phyloP scores from a whole-genome alignment of 2,797 vertebrate species.

The Sebastolobus alascanus region DNA sequence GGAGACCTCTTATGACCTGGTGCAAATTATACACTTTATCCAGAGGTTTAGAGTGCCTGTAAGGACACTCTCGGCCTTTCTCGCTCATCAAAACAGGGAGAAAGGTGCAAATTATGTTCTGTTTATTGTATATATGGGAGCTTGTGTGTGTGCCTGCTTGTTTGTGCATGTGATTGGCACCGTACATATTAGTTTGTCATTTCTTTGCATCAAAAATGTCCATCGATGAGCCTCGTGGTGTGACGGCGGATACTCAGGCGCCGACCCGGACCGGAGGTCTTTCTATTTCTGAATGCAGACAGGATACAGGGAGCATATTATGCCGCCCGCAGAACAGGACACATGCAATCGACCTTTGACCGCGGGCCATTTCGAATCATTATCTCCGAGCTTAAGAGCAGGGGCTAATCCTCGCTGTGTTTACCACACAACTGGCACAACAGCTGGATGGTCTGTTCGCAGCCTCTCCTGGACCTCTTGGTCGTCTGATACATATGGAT shows the following conservation, averaged over 20 bases:
- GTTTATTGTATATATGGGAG: background rate
- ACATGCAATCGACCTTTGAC: slow-evolving; percentile 66
- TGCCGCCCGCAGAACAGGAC: slow-evolving; percentile 52
- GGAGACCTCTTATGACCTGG: slow-evolving; percentile 41
- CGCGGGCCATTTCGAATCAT: slow-evolving; percentile 69
- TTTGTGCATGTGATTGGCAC: background rate
- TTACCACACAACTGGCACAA: slow-evolving; percentile 75
- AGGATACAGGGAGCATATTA: slow-evolving; percentile 52
- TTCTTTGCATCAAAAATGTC: slow-evolving; percentile 21
- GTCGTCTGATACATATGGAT: slow-evolving; percentile 51
- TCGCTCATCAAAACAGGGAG: background rate
- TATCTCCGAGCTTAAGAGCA: slow-evolving; percentile 71
- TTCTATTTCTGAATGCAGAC: slow-evolving; percentile 56
- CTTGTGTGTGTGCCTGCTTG: background rate
- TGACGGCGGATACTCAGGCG: slow-evolving; percentile 18
- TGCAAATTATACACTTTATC: slow-evolving; percentile 46
- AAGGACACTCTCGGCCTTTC: slow-evolving; percentile 4
- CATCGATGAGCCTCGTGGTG: slow-evolving; percentile 18
- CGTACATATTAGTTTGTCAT: slow-evolving; percentile 20
- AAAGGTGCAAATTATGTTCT: background rate
- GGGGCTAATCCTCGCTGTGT: slow-evolving; percentile 76
- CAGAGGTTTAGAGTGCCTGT: slow-evolving; percentile 12
- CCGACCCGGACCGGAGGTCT: slow-evolving; percentile 38
- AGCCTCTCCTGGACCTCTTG: slow-evolving; percentile 45
- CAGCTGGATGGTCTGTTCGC: slow-evolving; percentile 77